Evolutionary conservation across 2,888 invertebrate species (phyloP), one percentile per base, ranked within the genome.

Genomic region (Odiellus spinosus): DNA sequence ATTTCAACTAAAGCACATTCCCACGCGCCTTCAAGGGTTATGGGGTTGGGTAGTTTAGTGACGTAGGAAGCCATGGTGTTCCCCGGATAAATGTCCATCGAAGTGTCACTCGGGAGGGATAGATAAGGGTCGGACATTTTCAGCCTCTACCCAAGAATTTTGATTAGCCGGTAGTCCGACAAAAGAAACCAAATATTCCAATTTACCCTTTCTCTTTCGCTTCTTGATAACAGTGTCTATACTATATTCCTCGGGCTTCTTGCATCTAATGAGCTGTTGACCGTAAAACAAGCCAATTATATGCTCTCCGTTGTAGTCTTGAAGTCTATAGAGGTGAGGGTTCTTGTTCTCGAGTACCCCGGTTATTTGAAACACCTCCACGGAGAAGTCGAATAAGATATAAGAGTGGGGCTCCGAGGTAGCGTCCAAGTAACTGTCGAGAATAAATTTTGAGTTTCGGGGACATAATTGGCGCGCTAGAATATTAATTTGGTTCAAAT

Each of bases 11-110:
- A 21, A 33, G 44, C 58, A 2, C 58, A 53, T 41, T 49, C 48
- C 58, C 58, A 61, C 10, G 52, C 44, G 11, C 56, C 58, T 3
- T 50, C 35, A 17, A 57, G 46, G 33, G 43, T 33, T n/a, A 57
- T 49, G 21, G 45, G 42, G 26, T 51, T 44, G 8, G 53, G 53
- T 43, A 61, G 40, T 15, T 56, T 53, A 5, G 56, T 59, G 39
- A 17, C 49, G 44, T 52, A 61, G 20, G 51, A 41, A 10, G 57
- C 44, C 5, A 58, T 50, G 6, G 48, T 59, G 46, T 59, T 60
- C 21, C 52, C 44, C 0, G 55, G 55, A 49, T 52, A 59, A 39
- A 56, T 55, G 2, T 45, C 6, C 53, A 56, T 56, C 6, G 55
- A 55, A 36, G 53, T 56, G 42, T 59, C 57, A 34, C 53, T 54